Base-by-base conservation (phyloP, 2,797 vertebrate genomes). In the Sciurus carolinensis region DNA sequence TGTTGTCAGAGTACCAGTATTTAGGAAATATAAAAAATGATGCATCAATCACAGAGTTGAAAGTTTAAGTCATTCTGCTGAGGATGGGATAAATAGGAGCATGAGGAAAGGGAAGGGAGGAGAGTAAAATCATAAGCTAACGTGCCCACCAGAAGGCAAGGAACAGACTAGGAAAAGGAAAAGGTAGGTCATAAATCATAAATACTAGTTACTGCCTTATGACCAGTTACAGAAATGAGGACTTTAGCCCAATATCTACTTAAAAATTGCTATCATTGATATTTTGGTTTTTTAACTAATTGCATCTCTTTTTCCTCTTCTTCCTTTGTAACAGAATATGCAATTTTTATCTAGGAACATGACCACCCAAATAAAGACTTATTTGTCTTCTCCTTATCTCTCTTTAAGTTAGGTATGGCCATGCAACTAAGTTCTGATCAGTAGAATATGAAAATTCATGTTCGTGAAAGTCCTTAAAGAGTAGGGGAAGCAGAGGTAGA, bases 191-290 rank as follows among this genome's bases (percentile, higher is more conserved):
- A 36, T 62, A 69, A 80, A 81, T 75, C 30, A 20, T 71, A 62
- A 90, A 28, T 64, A 76, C 30, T 64, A 86, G 42, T 22, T 90
- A 69, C 20, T 59, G 20, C 7, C 22, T 72, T 47, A 64, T 44
- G n/a, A 79, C 6, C 14, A 30, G 50, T 33, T 87, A 33, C 28
- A 79, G 64, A 84, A 39, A 84, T n/a, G 30, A 44, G 6, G 30
- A 28, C 17, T 69, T 81, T 71, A 76, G 18, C 33, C 50, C 54
- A 87, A 22, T 69, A n/a, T 80, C 24, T 62, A 62, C 5, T 73
- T 89, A 26, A 85, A 33, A 42, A 75, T 92, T 85, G 92, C 69
- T 73, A 80, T 87, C 90, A 10, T 87, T 20, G 64, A 71, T 82
- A 87, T 90, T 9, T 11, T 39, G 39, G 39, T 81, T 82, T 54